Evolutionary conservation across 2,113 vertebrate genomes (phyloP).

Genomic region (Morone chrysops): DNA sequence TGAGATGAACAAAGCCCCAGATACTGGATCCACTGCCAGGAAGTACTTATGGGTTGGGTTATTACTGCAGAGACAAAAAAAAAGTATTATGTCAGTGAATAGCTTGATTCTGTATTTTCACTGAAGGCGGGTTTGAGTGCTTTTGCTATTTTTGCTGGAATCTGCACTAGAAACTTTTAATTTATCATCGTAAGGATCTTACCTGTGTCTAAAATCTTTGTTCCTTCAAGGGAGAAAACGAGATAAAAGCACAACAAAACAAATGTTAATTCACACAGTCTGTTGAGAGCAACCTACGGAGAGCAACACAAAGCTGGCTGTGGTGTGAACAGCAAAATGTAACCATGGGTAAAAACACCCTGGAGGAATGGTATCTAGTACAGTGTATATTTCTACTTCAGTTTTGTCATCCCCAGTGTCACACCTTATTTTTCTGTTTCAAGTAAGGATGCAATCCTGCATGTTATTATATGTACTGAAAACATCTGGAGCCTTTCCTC

Average conservation of each 20-base stretch:
- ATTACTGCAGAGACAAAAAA: constrained; percentile 87
- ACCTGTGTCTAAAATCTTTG: constrained; percentile 99
- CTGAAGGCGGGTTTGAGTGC: not conserved
- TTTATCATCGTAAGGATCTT: constrained; percentile 76
- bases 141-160: not conserved
- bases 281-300: constrained; percentile 53
- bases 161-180: constrained; percentile 10
- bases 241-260: constrained; percentile 78
- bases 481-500: constrained; percentile 14
- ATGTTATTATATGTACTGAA: constrained; percentile 39
- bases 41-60: constrained; percentile 99
- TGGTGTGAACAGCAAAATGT: constrained; percentile 63
- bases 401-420: constrained; percentile 42
- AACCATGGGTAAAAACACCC: constrained; percentile 71
- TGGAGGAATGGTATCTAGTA: constrained; percentile 54
- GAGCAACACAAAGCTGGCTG: constrained; percentile 51
- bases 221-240: constrained; percentile 90
- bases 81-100: not conserved
- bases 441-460: constrained; percentile 13
- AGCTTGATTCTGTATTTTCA: not conserved
- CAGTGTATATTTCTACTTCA: constrained; percentile 38
- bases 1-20: constrained; percentile 93
- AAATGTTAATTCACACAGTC: constrained; percentile 71
- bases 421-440: constrained; percentile 44
- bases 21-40: constrained; percentile 96